Base-by-base conservation (phyloP, 2,888 invertebrate genomes). In the Ellobium chinense region DNA sequence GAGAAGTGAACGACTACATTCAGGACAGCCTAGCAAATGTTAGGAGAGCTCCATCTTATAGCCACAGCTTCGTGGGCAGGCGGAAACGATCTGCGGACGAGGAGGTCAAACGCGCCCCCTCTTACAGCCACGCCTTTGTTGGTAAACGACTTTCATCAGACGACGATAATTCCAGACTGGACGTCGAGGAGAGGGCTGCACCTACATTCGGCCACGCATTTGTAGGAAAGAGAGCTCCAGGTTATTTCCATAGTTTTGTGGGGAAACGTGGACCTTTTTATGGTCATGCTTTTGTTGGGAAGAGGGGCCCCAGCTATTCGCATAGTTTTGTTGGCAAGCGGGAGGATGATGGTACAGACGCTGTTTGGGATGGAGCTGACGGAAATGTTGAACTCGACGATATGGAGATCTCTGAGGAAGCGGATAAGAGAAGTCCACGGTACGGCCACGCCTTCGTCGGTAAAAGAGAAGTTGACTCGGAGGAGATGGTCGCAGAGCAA, bases 241-340 rank as follows among this genome's bases (percentile, higher is more conserved):
- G 68, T 9, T 77, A 37, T 68, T 29, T 27, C 5, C 75, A 75
- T 54, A 75, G 75, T 65, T 75, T 75, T 65, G 75, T 75, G 9
- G 75, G 75, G 4, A 75, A 65, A 65, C 2, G 80, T 31, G 76
- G 21, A 7, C 73, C 77, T 24, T 24, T 24, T 1, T 82, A 74
- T 31, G 21, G 54, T 9, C 73, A 82, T 39, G 56, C 56, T n/a
- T 80, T 82, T 65, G 75, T 82, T 1, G 82, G 82, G 9, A 82
- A 82, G 54, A n/a, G 75, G 4, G 63, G n/a, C 2, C 72, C 79
- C 0, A 60, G 60, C 24, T 82, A 77, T 60, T 56, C 34, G 24
- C 80, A 58, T 58, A 69, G 65, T 27, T 82, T 78, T 56, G 78
- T 82, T 9, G 82, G 78, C 0, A 82, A 82, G 21, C 60, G 82